Conservation (phyloP, 2,888 invertebrate species). For the Oscheius sp. region DNA sequence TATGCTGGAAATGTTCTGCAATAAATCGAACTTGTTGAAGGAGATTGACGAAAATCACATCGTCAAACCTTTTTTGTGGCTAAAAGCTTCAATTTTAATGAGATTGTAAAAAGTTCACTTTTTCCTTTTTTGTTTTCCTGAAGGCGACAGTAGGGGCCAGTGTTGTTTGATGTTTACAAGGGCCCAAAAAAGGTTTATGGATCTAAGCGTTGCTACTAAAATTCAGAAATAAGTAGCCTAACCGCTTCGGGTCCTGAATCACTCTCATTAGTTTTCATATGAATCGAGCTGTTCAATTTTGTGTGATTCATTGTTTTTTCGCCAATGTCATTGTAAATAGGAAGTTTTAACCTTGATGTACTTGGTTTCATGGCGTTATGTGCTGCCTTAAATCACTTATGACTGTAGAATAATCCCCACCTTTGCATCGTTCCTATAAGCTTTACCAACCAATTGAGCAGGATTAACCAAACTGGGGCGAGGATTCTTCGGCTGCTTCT, state of each 20-base stretch:
- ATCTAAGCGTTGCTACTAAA: conserved; percentile 20
- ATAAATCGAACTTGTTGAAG: conserved; percentile 70
- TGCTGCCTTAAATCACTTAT: conserved; percentile 23
- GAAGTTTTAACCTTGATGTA: conserved; percentile 29
- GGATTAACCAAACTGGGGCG: conserved; percentile 43
- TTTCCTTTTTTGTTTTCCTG: conserved; percentile 50
- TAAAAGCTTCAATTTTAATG: neutral
- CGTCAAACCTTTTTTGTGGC: conserved; percentile 60
- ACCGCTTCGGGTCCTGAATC: conserved; percentile 49
- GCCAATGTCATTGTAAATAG: conserved; percentile 36
- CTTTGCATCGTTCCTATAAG: conserved; percentile 49
- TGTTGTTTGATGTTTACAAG: conserved; percentile 22
- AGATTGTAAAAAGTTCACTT: neutral
- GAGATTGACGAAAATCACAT: conserved; percentile 68
- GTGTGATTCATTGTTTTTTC: conserved; percentile 49
- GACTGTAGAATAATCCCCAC: conserved; percentile 14
- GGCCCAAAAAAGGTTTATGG: conserved; percentile 46
- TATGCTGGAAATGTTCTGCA: conserved; percentile 71
- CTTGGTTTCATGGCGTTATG: conserved; percentile 15
- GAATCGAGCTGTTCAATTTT: conserved; percentile 48
- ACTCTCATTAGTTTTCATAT: conserved; percentile 43
- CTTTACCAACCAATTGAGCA: conserved; percentile 48
- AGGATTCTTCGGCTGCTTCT: conserved; percentile 42
- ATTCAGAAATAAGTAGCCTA: neutral
- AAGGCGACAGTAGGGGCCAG: conserved; percentile 58